Base-by-base conservation (phyloP, 2,797 vertebrate genomes). In the Acomys russatus region DNA sequence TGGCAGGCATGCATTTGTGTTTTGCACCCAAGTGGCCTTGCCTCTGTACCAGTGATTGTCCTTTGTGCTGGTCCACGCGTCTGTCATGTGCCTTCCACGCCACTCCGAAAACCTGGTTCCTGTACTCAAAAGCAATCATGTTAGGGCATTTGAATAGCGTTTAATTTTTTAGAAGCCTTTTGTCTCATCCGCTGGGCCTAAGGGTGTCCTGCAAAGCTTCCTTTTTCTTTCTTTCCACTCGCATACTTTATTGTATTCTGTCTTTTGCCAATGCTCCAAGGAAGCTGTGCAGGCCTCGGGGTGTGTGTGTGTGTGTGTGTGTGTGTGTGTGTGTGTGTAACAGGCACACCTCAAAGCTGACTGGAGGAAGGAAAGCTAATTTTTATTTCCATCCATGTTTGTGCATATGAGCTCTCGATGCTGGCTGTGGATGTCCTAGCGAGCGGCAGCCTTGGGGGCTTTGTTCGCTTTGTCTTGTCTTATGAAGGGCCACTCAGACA, bases 391-490 rank as follows among this genome's bases (percentile, higher is more conserved):
- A 0, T 87, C 59, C 1, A 61, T 49, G 14, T 91, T 63, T 92
- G 68, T 90, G 63, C 11, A 49, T 61, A 18, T 92, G 54, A 89
- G 80, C 88, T 18, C 77, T 76, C 63, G 77, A 35, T 86, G 0
- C 91, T 95, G 88, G 92, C 78, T 88, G 94, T 88, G 93, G 85
- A 59, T 59, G 14, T 76, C 88, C 25, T 23, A 63, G 71, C 51
- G 61, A 90, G 38, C 51, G n/a, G 28, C 18, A 3, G 35, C 74
- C 66, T 73, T 49, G 0, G 51, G 25, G 25, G 3, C 3, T 0
- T 66, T 64, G 38, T 30, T 63, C n/a, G 74, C 84, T 38, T 35
- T 78, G 9, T 12, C 89, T 85, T 54, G 92, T 35, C 49, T 68
- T 35, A 9, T 85, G 56, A 35, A 85, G 22, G 82, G 9, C 56